Percentiles rank a stretch among this genome's conserved stretches.
phyloP scores from a whole-genome alignment of 2,888 invertebrate genomes.

The Cremastobaeus sp. region DNA sequence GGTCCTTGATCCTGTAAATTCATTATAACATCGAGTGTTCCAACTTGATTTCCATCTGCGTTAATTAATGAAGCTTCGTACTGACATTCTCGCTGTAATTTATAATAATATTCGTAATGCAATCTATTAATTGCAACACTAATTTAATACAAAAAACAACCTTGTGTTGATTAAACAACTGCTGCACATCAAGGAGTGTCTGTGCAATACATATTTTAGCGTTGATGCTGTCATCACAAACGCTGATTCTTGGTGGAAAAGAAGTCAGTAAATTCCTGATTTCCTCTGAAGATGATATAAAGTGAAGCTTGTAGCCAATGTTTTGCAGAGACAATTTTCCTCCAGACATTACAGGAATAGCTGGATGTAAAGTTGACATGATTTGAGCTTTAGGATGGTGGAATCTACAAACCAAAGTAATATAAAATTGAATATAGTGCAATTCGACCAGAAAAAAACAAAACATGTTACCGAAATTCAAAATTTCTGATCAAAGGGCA shows the following conservation, averaged over 20 bases:
- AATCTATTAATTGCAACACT: conserved; percentile 1
- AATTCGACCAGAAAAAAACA: too few species aligned
- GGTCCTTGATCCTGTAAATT: conserved; percentile 72
- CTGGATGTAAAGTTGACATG: conserved; percentile 67
- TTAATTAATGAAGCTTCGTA: conserved; percentile 69
- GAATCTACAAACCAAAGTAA: conserved; percentile 67
- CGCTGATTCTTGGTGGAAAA: conserved; percentile 74
- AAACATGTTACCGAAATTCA: conserved; percentile 75
- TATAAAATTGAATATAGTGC: background rate
- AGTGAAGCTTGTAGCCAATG: conserved; percentile 73
- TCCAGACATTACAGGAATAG: conserved; percentile 62
- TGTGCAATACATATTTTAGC: conserved; percentile 67
- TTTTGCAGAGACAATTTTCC: conserved; percentile 70
- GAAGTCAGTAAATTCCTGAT: conserved; percentile 71
- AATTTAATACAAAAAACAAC: conserved; percentile 62
- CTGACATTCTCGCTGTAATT: conserved; percentile 66
- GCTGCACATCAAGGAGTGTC: conserved; percentile 67
- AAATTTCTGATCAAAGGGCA: conserved; percentile 65
- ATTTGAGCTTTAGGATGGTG: conserved; percentile 75
- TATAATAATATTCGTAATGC: background rate
- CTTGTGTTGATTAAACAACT: conserved; percentile 68
- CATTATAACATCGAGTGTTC: conserved; percentile 67
- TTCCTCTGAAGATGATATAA: conserved; percentile 71
- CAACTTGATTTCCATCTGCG: conserved; percentile 66
- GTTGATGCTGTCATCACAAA: conserved; percentile 66